phyloP scores from a whole-genome alignment of 2,888 invertebrate genomes.

The Xylocampa areola region DNA sequence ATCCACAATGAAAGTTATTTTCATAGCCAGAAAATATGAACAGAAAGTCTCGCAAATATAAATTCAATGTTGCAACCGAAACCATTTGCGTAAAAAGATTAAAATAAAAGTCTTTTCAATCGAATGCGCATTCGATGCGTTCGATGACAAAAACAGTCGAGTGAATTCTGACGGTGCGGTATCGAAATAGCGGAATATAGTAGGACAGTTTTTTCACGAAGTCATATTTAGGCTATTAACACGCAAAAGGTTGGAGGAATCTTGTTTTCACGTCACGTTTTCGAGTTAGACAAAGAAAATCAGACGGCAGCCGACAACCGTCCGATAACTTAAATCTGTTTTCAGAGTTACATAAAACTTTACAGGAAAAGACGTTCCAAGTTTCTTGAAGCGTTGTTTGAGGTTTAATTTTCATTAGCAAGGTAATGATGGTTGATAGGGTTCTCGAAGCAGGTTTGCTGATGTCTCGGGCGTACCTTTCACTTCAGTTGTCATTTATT shows the following conservation, averaged over 20 bases:
- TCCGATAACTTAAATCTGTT: conserved; percentile 42
- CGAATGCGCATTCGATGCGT: conserved; percentile 45
- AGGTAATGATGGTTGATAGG: conserved; percentile 19
- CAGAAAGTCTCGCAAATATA: conserved; percentile 9
- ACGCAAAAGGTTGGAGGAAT: conserved; percentile 31
- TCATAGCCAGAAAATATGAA: conserved; percentile 8
- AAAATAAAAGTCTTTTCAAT: conserved; percentile 21
- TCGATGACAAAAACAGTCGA: conserved; percentile 45
- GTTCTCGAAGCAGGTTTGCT: conserved; percentile 10
- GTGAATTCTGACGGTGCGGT: conserved; percentile 34
- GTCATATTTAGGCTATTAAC: conserved; percentile 32
- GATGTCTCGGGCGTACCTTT: conserved; percentile 1
- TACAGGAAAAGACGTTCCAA: conserved; percentile 4
- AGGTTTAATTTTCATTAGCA: conserved; percentile 28
- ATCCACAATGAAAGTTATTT: too few relatives aligned
- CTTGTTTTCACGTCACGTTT: conserved; percentile 42
- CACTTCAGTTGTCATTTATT: conserved; percentile 37
- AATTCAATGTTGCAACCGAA: conserved; percentile 27
- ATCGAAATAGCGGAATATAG: conserved; percentile 19
- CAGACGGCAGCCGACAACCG: conserved; percentile 29
- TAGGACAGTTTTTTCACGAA: conserved; percentile 10
- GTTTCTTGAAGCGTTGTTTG: conserved; percentile 10
- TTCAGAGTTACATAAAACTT: conserved; percentile 20
- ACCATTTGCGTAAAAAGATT: conserved; percentile 28
- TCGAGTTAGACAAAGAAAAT: conserved; percentile 46